These are phyloP conservation scores for Pelvicachromis taeniatus DNA, from an alignment of 2,113 vertebrate genomes.

Conservation along the genomic window DNA sequence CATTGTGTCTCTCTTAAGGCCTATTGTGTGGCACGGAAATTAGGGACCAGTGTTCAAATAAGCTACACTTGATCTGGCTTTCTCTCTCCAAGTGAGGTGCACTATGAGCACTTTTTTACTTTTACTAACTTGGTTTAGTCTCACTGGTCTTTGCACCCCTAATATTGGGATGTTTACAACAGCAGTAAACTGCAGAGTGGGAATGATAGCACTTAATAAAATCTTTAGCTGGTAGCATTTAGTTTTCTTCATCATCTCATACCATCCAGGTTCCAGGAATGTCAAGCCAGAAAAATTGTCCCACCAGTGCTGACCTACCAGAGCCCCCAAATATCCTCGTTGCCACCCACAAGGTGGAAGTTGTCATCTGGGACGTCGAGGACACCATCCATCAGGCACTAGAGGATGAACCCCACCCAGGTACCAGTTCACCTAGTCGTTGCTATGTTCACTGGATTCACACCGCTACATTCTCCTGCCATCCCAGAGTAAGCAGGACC, in stretches of 20 bases:
- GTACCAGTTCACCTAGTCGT: not conserved
- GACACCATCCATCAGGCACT: not conserved
- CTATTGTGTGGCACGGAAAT: conserved; percentile 29
- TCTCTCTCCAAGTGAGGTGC: not conserved
- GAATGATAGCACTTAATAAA: not conserved
- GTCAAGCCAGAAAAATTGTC: fast-evolving
- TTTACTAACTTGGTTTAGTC: not conserved
- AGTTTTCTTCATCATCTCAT: not conserved
- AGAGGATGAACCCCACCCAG: not conserved
- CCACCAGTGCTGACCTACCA: not conserved
- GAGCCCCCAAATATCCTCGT: not conserved
- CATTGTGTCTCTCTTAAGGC: conserved; percentile 71
- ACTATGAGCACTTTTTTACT: not conserved
- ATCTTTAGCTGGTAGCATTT: not conserved
- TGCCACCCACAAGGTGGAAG: not conserved
- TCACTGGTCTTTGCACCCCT: not conserved
- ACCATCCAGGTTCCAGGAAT: not conserved
- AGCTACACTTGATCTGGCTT: conserved; percentile 11
- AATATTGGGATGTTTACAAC: not conserved
- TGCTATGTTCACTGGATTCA: not conserved
- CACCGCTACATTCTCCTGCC: not conserved
- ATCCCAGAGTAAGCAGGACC: not conserved
- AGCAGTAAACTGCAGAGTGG: not conserved
- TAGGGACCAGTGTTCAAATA: conserved; percentile 10
- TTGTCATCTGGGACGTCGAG: not conserved